Base-by-base conservation (phyloP, 2,113 vertebrate genomes). In the Notarius quadriscutis region DNA sequence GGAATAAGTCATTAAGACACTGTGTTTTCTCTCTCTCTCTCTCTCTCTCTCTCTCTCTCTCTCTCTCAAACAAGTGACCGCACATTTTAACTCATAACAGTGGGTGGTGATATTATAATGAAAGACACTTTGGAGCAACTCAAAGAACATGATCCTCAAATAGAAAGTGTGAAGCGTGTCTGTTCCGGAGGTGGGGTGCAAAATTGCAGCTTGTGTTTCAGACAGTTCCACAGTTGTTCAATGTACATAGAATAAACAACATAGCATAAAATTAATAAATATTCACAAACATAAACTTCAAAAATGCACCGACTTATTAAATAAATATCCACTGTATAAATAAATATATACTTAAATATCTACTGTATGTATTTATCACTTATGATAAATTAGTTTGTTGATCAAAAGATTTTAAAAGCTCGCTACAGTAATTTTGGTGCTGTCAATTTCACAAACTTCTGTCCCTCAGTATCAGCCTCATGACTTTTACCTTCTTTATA, bases 181-280 rank as follows among this genome's bases (percentile, higher is more conserved):
- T 88, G 65, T 86, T 88, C 57, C 20, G 80, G 79, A 86, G 84
- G 79, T 86, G 69, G 80, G 69, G 79, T 88, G 87, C 27, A 57
- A 86, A 88, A 74, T 63, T 55, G 48, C 77, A 88, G 78, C 58
- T 85, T 88, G 48, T 55, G 72, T 67, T 85, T 57, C 17, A 74
- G 27, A 11, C 63, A 51, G 65, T 65, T 81, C 63, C 57, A 63
- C 77, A 81, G 83, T 81, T 71, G 34, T 5, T 74, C 27, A n/a
- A 1, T 50, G 41, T 72, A 60, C 41, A 80, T 53, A 74, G 10
- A 51, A 80, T 86, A 86, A 57, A 71, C 84, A 71, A 41, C 57
- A 74, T 60, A 50, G 34, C 34, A 22, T 72, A 50, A 81, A 72
- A 60, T 71, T 12, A 41, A 78, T 27, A 50, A 50, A 74, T 48